Base-by-base conservation (phyloP, 1,140 invertebrate species). In the Globodera ellingtonae region DNA sequence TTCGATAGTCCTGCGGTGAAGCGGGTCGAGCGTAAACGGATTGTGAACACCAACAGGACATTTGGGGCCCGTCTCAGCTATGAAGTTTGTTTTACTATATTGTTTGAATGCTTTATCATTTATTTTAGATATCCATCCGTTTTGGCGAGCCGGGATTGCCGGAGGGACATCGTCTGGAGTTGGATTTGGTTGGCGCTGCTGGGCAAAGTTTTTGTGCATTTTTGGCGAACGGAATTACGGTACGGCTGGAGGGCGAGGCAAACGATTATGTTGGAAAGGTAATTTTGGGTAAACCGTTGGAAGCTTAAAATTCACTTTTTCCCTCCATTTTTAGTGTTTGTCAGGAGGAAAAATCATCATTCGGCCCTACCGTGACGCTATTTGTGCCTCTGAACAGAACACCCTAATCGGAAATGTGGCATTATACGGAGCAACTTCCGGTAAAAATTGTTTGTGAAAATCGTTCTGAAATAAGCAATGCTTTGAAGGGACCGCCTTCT, bases 191-290 rank as follows among this genome's bases (percentile, higher is more conserved):
- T 81, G 97, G 97, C 9, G 96, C 95, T n/a, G 97, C 96, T 47
- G 97, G 97, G 50, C 97, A 99, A 91, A 98, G 95, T 89, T 98
- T 99, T 91, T 96, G 97, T 90, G 96, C 97, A n/a, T 99, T 99
- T 91, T 90, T 99, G 81, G 93, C 94, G 0, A 94, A 93, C 80
- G 97, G 97, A 50, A 92, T 98, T 79, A 93, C 93, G 82, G 93
- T 98, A 2, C 94, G 93, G 13, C 91, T 99, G 5, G 96, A 97
- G 91, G 97, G 97, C 74, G 97, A 99, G 91, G 94, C 96, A 71
- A 99, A 99, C 90, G 97, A 99, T 91, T 99, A 99, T 91, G 97
- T 99, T 80, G 96, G 95, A 91, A 94, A 94, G 90, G 92, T 92
- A 65, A 65, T 35, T 77, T n/a, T 10, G 82, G 35, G 59, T 79